phyloP scores from a whole-genome alignment of 2,113 vertebrate species.

The Rissa tridactyla region DNA sequence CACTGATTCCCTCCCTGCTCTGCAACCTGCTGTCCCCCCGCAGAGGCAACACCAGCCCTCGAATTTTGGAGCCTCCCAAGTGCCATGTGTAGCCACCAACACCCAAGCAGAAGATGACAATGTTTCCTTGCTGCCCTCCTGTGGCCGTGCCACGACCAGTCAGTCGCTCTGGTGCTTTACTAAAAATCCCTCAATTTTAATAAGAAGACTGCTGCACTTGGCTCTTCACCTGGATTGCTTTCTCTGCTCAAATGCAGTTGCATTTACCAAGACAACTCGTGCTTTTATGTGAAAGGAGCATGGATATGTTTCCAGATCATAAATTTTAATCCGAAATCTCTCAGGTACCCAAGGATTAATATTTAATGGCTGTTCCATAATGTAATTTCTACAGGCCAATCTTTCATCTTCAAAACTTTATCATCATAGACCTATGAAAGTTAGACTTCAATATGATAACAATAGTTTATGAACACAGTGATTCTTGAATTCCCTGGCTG shows the following conservation, averaged over 20 bases:
- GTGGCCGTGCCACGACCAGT: neutral
- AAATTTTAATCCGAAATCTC: conserved; percentile 37
- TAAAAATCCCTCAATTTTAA: neutral
- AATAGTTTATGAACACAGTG: neutral
- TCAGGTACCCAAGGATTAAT: conserved; percentile 31
- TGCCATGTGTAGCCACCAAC: fast-evolving
- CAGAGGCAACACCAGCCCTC: neutral
- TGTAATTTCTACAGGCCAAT: conserved; percentile 29
- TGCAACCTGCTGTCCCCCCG: too few species aligned
- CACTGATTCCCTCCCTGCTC: neutral
- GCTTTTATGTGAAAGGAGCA: neutral
- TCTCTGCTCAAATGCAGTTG: neutral
- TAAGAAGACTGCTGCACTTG: fast-evolving
- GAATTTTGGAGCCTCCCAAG: fast-evolving
- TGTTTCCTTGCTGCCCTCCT: conserved; percentile 34
- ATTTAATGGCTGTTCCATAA: conserved; percentile 39
- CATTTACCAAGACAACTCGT: neutral
- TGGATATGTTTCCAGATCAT: neutral
- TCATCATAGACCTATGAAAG: neutral
- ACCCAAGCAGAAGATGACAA: neutral
- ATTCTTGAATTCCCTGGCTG: neutral
- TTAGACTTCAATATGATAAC: neutral
- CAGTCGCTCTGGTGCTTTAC: fast-evolving
- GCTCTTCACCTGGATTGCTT: neutral
- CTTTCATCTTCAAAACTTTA: conserved; percentile 51